Conservation (phyloP, 2,113 vertebrate genomes). For the Daphoenositta chrysoptera region DNA sequence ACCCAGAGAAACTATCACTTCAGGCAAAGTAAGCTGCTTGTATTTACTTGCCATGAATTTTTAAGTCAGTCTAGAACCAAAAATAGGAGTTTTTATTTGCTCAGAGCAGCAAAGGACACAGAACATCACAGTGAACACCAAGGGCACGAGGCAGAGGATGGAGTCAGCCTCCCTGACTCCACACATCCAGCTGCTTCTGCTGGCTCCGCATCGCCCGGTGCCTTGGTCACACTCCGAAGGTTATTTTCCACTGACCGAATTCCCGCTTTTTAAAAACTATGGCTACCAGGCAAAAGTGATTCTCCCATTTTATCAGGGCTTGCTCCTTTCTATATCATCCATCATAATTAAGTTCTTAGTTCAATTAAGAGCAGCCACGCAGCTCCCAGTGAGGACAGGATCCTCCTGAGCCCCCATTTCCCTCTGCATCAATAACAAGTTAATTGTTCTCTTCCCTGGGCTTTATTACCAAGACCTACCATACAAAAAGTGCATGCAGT, state of each 20-base stretch:
- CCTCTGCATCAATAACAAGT: not conserved
- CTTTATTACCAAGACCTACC: not conserved
- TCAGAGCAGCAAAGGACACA: not conserved
- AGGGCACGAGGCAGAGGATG: not conserved
- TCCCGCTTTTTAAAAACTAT: rapidly evolving
- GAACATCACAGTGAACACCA: rapidly evolving
- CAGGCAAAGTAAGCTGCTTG: not conserved
- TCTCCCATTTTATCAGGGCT: not conserved
- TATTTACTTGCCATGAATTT: not conserved
- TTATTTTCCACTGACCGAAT: not conserved
- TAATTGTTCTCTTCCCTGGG: not conserved
- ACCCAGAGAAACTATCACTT: not conserved
- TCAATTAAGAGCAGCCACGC: rapidly evolving
- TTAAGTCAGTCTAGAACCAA: not conserved
- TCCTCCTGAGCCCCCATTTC: not conserved
- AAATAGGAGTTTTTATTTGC: not conserved
- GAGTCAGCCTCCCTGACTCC: not conserved
- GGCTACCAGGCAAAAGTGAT: rapidly evolving
- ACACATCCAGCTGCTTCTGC: not conserved
- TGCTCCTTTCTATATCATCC: rapidly evolving
- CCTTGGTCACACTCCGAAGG: not conserved
- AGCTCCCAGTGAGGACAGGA: not conserved
- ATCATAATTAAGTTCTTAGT: not conserved
- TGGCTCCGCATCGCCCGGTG: rapidly evolving
- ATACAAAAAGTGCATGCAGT: not conserved